Base-by-base conservation (phyloP, 2,113 vertebrate species). In the Hiodon tergisus region DNA sequence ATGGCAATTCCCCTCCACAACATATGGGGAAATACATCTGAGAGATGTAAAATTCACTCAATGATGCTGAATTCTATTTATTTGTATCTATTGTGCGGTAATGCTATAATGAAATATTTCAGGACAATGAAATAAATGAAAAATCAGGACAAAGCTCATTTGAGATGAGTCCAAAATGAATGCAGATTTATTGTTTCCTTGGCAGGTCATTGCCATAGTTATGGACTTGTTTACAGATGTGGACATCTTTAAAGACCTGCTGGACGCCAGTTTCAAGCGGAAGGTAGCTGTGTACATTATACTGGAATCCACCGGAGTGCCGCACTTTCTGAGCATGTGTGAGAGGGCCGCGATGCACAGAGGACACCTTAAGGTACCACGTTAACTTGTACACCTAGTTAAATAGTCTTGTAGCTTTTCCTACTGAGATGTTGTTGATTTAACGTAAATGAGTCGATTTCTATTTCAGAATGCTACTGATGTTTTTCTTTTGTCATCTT, bases 141-240 rank as follows among this genome's bases (percentile, higher is more conserved):
- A 74, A 14, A 46, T 0, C 16, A 57, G 46, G 13, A 7, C 54
- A 16, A 47, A 58, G 46, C 53, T 71, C 51, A 48, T n/a, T 59
- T 9, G 58, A 50, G 4, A 47, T 17, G 8, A 67, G 17, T 46
- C 8, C 6, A 46, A 65, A 46, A 46, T 6, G 54, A 9, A 61
- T 48, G 55, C 16, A 53, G 31, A 3, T 6, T 52, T 78, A 47
- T 71, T 54, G 72, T 52, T 69, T 70, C 77, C 74, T 78, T 77
- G 71, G 3, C 82, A 99, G 97, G 92, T 98, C 65, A 94, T 99
- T 0, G 95, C 94, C 0, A 93, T 99, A 76, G 97, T 97, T 74
- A 99, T 99, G 97, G 97, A 99, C 79, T 90, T 90, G 86, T 99
- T 99, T 82, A 99, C 97, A 0, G 97, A 99, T 0, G 94, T 98